A percentile compares a stretch with the other conserved stretches of the same genome.
Conservation (phyloP, 1,140 invertebrate species). For the Trinorchestia longiramus region DNA sequence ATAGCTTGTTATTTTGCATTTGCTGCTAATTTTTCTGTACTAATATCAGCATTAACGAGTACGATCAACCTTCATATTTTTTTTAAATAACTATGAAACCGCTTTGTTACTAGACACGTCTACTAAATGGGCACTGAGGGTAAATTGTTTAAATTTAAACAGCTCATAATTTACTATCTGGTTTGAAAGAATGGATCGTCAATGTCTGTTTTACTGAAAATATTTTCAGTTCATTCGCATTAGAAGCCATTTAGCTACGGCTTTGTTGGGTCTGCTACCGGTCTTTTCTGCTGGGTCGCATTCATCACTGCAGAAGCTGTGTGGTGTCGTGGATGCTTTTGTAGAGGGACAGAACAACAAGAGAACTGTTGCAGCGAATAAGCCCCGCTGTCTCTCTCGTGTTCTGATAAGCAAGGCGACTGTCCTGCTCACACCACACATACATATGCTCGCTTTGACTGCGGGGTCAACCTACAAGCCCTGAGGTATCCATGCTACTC, state of each 20-base stretch:
- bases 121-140: neutral
- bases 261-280: neutral
- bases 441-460: neutral
- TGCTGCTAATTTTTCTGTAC: no score
- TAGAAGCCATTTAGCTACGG: neutral
- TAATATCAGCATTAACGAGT: no score
- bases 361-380: neutral
- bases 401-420: neutral
- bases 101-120: neutral
- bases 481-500: neutral
- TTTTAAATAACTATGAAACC: neutral
- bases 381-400: neutral
- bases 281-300: neutral
- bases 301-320: neutral
- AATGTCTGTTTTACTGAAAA: neutral
- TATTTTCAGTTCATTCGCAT: neutral
- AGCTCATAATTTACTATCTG: neutral
- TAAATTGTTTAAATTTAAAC: neutral
- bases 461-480: neutral
- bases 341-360: conserved; percentile 27
- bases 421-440: neutral
- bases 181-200: neutral
- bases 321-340: conserved; percentile 27
- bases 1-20: no score
- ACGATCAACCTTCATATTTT: neutral